These are phyloP conservation scores for Laspeyria flexula DNA, from an alignment of 2,888 invertebrate species.

Conservation along the genomic window DNA sequence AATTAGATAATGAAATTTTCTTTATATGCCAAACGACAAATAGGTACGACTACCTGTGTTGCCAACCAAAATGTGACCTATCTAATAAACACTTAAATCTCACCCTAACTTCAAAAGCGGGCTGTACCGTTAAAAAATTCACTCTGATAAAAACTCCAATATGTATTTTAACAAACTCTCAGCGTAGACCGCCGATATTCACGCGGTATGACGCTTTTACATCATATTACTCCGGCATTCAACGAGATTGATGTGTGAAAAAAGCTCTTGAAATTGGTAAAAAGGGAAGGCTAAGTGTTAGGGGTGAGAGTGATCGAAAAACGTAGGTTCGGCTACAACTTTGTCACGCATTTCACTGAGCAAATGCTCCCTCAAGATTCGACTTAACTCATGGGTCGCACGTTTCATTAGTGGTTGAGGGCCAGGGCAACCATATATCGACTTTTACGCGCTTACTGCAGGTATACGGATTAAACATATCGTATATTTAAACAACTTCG, in stretches of 20 bases:
- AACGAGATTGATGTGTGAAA: slow-evolving; percentile 82
- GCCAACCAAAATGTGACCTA: not conserved
- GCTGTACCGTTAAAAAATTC: slow-evolving; percentile 29
- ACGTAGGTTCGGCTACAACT: slow-evolving; percentile 75
- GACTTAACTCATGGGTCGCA: slow-evolving; percentile 78
- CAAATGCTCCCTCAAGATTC: slow-evolving; percentile 82
- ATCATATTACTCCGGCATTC: slow-evolving; percentile 75
- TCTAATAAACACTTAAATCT: not conserved
- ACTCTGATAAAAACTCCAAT: slow-evolving; percentile 36
- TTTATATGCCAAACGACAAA: not conserved
- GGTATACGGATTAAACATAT: slow-evolving; percentile 60
- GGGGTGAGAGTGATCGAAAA: slow-evolving; percentile 79
- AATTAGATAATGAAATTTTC: too few relatives aligned
- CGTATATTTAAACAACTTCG: slow-evolving; percentile 26
- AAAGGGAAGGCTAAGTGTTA: slow-evolving; percentile 84
- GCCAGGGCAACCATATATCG: slow-evolving; percentile 59
- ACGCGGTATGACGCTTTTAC: slow-evolving; percentile 68
- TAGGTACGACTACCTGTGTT: not conserved
- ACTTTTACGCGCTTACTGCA: slow-evolving; percentile 63
- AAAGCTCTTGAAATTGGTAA: slow-evolving; percentile 83
- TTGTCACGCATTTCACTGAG: slow-evolving; percentile 83
- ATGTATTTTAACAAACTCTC: slow-evolving; percentile 52
- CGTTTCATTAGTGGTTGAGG: slow-evolving; percentile 81
- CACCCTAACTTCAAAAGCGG: slow-evolving; percentile 15
- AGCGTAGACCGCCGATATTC: slow-evolving; percentile 49